phyloP scores from a whole-genome alignment of 2,113 vertebrate species.

The Nesogale talazaci region DNA sequence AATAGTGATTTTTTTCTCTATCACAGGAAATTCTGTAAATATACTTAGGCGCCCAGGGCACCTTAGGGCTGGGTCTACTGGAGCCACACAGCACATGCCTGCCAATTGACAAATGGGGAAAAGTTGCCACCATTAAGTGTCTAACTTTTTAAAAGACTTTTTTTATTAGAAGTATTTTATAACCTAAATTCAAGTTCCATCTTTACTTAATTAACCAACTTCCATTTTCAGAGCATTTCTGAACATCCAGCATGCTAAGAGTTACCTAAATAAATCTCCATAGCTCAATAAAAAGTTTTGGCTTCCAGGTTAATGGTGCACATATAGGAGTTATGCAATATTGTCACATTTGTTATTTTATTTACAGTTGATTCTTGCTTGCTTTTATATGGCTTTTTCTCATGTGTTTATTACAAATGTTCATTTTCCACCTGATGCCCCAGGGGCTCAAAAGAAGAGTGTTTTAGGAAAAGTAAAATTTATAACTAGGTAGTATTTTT shows the following conservation, averaged over 20 bases:
- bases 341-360: background rate
- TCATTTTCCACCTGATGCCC: background rate
- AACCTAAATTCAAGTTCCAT: background rate
- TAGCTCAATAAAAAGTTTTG: conserved; percentile 16
- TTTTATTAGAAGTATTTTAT: conserved; percentile 1
- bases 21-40: conserved; percentile 2
- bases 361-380: background rate
- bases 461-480: conserved; percentile 24
- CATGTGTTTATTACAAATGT: background rate
- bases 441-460: conserved; percentile 50
- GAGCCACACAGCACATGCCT: background rate
- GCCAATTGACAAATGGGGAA: background rate
- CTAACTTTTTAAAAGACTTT: background rate
- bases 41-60: background rate
- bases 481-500: conserved; percentile 35
- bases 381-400: conserved; percentile 19
- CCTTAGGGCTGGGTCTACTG: background rate
- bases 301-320: conserved; percentile 29
- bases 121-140: background rate
- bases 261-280: conserved; percentile 33
- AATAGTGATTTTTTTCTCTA: background rate
- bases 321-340: background rate
- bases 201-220: conserved; percentile 39
- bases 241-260: conserved; percentile 8
- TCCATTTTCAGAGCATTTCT: conserved; percentile 58